These are phyloP conservation scores for Myotis davidii DNA, from an alignment of 2,113 vertebrate genomes.

Conservation along the genomic window DNA sequence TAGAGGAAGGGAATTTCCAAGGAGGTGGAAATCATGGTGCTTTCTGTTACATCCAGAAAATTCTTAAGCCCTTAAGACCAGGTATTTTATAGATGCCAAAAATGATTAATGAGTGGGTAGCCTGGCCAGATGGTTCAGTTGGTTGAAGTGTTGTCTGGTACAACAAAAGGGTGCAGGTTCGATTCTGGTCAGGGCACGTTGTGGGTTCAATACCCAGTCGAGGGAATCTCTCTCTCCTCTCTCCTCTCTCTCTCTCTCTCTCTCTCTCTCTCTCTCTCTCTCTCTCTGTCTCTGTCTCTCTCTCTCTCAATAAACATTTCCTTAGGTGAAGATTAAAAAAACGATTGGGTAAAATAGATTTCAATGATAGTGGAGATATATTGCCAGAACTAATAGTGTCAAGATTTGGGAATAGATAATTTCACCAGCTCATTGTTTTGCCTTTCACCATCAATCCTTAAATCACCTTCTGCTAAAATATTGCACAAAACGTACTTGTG, in stretches of 20 bases:
- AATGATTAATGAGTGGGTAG: neutral
- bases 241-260: too few species aligned
- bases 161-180: neutral
- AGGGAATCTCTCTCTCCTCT: too few species aligned
- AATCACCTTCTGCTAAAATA: neutral
- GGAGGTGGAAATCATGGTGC: neutral
- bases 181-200: neutral
- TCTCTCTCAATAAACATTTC: neutral
- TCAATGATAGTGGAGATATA: neutral
- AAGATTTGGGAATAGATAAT: neutral
- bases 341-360: neutral
- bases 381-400: neutral
- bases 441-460: neutral
- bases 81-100: neutral
- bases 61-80: neutral
- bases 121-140: neutral
- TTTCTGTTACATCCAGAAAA: neutral
- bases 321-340: neutral
- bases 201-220: neutral
- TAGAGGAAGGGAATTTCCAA: neutral
- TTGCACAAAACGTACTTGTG: neutral
- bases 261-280: too few species aligned
- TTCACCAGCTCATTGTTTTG: neutral
- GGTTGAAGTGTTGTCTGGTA: neutral
- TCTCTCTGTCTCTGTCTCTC: neutral